phyloP scores from a whole-genome alignment of 2,888 invertebrate species.

The Stenodema calcarata region DNA sequence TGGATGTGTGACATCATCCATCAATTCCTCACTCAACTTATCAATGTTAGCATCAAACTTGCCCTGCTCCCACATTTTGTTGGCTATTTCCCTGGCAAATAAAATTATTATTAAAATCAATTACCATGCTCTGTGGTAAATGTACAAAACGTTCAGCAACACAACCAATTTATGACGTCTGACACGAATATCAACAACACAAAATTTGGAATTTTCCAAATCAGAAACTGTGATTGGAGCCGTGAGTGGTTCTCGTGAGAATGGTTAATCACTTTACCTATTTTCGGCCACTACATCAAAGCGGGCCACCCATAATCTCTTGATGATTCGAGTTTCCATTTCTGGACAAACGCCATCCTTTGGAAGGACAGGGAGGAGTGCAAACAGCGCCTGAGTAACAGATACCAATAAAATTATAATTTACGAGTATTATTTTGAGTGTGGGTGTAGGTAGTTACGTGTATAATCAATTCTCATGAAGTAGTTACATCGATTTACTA shows the following conservation, averaged over 20 bases:
- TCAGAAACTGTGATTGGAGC: too few relatives aligned
- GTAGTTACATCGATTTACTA: not conserved
- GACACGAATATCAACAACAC: too few relatives aligned
- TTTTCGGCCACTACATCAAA: constrained; percentile 82
- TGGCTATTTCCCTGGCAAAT: constrained; percentile 65
- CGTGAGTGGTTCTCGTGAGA: not conserved
- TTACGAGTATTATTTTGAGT: too few relatives aligned
- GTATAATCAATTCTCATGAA: too few relatives aligned
- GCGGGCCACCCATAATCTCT: constrained; percentile 82
- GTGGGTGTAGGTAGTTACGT: too few relatives aligned
- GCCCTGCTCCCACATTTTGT: constrained; percentile 69
- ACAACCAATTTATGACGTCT: too few relatives aligned
- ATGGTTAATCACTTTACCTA: constrained; percentile 61
- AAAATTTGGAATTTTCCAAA: too few relatives aligned
- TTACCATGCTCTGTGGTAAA: not conserved
- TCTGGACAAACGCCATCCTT: constrained; percentile 60
- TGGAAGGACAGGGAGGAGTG: constrained; percentile 71
- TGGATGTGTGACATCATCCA: constrained; percentile 78
- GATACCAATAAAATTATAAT: not conserved
- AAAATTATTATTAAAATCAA: not conserved
- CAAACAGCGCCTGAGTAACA: constrained; percentile 66
- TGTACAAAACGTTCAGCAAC: too few relatives aligned
- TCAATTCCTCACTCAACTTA: constrained; percentile 66
- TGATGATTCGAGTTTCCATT: constrained; percentile 58
- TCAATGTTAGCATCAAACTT: constrained; percentile 65